A percentile compares a stretch with the other conserved stretches of the same genome.
These are phyloP conservation scores for Podarcis siculus DNA, from an alignment of 2,797 vertebrate genomes.

Conservation along the genomic window DNA sequence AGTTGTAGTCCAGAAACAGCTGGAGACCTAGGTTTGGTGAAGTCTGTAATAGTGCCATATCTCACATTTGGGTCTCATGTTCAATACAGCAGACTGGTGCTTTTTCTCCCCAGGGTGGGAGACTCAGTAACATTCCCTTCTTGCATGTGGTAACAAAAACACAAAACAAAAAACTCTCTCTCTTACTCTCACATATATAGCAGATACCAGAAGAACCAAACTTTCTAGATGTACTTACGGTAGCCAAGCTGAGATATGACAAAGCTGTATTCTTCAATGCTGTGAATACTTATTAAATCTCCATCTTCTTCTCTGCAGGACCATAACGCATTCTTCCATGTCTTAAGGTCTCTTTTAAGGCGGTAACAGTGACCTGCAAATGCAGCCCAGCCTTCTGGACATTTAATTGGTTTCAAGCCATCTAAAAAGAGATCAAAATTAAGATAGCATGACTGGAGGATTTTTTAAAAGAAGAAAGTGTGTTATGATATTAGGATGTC, in stretches of 20 bases:
- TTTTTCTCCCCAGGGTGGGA: neutral
- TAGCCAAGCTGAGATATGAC: slow-evolving; percentile 90
- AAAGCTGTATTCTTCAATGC: slow-evolving; percentile 92
- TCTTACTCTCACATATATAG: neutral
- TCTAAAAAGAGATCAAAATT: slow-evolving; percentile 65
- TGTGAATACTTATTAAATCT: slow-evolving; percentile 89
- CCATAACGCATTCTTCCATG: slow-evolving; percentile 85
- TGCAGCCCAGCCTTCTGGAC: slow-evolving; percentile 85
- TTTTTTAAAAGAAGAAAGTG: neutral
- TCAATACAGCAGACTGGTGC: neutral
- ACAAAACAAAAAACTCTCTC: neutral
- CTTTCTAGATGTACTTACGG: slow-evolving; percentile 77
- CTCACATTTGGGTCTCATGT: neutral
- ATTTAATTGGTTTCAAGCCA: slow-evolving; percentile 79
- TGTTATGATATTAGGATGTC: neutral
- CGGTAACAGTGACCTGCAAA: slow-evolving; percentile 89
- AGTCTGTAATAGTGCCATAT: neutral
- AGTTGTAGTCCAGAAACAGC: too few relatives aligned
- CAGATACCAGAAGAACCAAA: neutral
- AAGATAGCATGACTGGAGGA: neutral
- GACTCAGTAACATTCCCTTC: too few relatives aligned
- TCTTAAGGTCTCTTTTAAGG: slow-evolving; percentile 82
- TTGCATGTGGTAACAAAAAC: neutral
- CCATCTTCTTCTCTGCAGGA: slow-evolving; percentile 88
- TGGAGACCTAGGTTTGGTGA: too few relatives aligned